Evolutionary conservation across 2,888 invertebrate species (phyloP), one percentile per base, ranked within the genome.

Genomic region (Orgyia antiqua): DNA sequence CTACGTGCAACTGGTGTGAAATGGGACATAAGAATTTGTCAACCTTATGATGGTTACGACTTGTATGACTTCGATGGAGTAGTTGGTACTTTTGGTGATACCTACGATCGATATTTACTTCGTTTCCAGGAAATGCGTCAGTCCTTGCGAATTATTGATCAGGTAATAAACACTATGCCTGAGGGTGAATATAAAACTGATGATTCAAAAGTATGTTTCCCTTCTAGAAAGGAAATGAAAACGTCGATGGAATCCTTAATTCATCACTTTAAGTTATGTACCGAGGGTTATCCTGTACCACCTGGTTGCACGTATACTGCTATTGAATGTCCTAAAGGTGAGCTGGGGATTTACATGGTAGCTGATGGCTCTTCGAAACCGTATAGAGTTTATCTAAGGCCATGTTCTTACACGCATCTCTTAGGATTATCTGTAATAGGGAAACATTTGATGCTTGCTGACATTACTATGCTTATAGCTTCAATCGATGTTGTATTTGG

Each of bases 231-330:
- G 2, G 93, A 94, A 76, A 96, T 97, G 96, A 96, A 96, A 83
- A 90, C 88, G 3, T 89, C 89, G 4, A 97, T 96, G 96, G 96
- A 96, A 70, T 89, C 94, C 1, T 75, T 96, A 24, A 96, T 96
- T 56, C 95, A 96, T 70, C 96, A 96, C 65, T 96, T 97, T 71
- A 96, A 96, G 68, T 84, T 94, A 37, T 96, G 92, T 66, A 89
- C 92, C 1, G 92, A 94, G 71, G 96, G 96, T 0, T 93, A 91
- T 67, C 86, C 88, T 13, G 95, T 97, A 11, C 96, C 96, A 1
- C 93, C 96, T 10, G 96, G 96, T 1, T 71, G 88, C 2, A 94
- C 94, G 0, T 97, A 96, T 58, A 92, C 92, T 0, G 88, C 91
- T 13, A 88, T 91, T 2, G 96, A 97, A 72, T 91, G 91, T 33